Conservation (phyloP, 2,888 invertebrate genomes). For the Sicus ferrugineus region DNA sequence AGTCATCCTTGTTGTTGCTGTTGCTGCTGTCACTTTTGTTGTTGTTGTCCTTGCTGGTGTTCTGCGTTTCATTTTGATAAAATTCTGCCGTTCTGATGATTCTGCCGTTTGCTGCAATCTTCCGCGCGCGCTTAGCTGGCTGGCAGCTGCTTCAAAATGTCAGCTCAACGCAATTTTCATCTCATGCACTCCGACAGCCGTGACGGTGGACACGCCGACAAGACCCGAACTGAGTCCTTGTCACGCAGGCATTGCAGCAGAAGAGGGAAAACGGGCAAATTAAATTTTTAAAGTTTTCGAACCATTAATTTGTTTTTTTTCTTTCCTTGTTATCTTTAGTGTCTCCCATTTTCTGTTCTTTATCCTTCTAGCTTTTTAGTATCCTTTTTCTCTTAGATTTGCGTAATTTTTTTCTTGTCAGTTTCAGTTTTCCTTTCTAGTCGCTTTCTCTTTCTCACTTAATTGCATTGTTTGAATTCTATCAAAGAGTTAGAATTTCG, state of each 20-base stretch:
- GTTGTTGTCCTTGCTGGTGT: not conserved
- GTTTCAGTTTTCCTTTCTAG: not conserved
- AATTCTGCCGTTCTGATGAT: too few species aligned
- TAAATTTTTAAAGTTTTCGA: not conserved
- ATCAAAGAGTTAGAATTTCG: not conserved
- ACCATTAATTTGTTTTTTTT: not conserved
- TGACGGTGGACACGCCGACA: not conserved
- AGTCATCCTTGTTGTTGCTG: not conserved
- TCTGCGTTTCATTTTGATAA: not conserved
- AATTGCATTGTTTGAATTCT: constrained; percentile 14
- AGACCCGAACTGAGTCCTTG: not conserved
- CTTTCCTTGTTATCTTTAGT: not conserved
- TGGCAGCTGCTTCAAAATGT: not conserved
- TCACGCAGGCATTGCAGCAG: not conserved
- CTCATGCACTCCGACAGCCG: not conserved
- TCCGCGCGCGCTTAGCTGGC: not conserved
- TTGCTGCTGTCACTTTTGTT: not conserved
- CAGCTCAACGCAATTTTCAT: constrained; percentile 2
- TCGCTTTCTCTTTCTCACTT: not conserved
- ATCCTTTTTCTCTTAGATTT: not conserved
- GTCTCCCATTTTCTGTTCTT: not conserved
- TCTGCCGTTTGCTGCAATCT: not conserved
- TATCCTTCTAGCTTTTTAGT: not conserved
- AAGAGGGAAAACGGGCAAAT: not conserved
- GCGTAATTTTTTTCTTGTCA: not conserved